Evolutionary conservation across 1,140 invertebrate genomes (phyloP), one percentile per base, ranked within the genome.

Genomic region (Rhopalosiphum padi): DNA sequence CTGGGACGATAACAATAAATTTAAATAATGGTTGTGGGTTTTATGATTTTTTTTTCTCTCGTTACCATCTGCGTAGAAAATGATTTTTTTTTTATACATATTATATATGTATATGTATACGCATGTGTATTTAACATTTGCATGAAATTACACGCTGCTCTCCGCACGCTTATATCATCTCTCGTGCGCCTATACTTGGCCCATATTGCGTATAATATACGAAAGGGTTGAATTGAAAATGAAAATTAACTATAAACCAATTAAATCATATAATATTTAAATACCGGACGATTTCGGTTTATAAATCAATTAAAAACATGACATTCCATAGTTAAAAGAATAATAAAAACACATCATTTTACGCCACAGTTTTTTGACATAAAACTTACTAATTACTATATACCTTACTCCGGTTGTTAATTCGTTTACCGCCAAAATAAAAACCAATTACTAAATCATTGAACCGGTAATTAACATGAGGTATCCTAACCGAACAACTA

Each of bases 21-120:
- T 93, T 93, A 93, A 93, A 93, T 85, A 93, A 93, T 93, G 91
- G 91, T 92, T 37, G 90, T 51, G 60, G 82, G 46, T 86, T 93
- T 93, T 85, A 41, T 93, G 43, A 55, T 93, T 55, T 92, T 92
- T 91, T 48, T 53, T 30, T 25, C 91, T 53, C 77, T 93, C 77
- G 82, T 93, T 93, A 53, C 77, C 91, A 93, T 48, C 82, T 93
- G 82, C 82, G 91, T 93, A 30, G 77, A 93, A 93, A 93, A 85
- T 83, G 68, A 92, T 91, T 91, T 82, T 91, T 82, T 91, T 93
- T 53, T 43, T 53, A 55, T 18, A 77, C 5, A 77, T n/a, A 77
- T 46, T 15, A 51, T 51, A 51, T 18, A n/a, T 68, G 30, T 68
- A 68, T 77, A 77, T 77, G n/a, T 77, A 77, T n/a, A 18, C n/a